phyloP scores from a whole-genome alignment of 2,888 invertebrate species.

The Phrixothrix hirtus region DNA sequence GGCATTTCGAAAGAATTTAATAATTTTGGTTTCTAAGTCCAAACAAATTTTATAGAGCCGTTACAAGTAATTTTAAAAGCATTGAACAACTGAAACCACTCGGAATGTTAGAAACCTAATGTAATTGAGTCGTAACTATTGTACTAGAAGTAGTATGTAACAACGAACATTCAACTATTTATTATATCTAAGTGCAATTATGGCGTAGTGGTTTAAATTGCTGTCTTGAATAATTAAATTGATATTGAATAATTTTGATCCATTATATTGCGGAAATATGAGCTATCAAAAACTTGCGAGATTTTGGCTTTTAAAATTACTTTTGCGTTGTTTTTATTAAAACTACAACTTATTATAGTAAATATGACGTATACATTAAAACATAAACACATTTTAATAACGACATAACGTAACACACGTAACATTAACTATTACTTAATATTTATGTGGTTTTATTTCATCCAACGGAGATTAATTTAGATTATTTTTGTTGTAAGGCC shows the following conservation, averaged over 20 bases:
- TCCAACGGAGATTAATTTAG: constrained; percentile 17
- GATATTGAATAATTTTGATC: no score
- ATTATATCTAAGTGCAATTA: constrained; percentile 29
- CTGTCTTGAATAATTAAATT: no score
- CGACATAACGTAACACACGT: constrained; percentile 40
- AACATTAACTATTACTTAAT: constrained; percentile 42
- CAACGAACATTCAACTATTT: constrained; percentile 32
- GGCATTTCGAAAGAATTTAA: background rate
- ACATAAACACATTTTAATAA: constrained; percentile 31
- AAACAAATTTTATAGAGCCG: no score
- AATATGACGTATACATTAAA: constrained; percentile 33
- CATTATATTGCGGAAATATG: no score
- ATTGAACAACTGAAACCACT: constrained; percentile 22
- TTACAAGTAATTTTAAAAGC: constrained; percentile 22
- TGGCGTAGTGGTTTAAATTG: constrained; percentile 27
- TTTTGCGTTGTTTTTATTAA: constrained; percentile 14
- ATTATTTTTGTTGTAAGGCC: constrained; percentile 14
- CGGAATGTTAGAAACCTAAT: constrained; percentile 23
- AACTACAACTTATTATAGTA: constrained; percentile 29
- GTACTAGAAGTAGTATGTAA: constrained; percentile 28
- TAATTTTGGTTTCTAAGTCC: no score
- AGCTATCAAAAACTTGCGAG: no score
- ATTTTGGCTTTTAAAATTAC: constrained; percentile 24
- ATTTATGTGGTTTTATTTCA: constrained; percentile 35
- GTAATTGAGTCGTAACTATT: constrained; percentile 27